Evolutionary conservation across 1,140 invertebrate genomes (phyloP).

Genomic region (Hetaerina americana): DNA sequence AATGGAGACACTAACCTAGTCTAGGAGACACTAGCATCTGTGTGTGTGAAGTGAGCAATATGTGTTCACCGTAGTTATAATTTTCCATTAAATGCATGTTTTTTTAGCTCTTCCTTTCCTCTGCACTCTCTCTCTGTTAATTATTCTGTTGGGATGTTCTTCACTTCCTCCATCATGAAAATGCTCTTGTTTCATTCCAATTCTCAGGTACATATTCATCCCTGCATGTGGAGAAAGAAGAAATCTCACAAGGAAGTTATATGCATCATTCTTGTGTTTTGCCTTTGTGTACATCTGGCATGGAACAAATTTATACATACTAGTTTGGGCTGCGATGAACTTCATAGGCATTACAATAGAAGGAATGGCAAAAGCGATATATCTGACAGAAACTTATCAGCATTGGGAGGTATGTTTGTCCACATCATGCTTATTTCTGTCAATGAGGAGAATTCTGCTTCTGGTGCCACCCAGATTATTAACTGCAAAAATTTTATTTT

Average conservation of each 20-base stretch:
- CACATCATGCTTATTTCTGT: no score
- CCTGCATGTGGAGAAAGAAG: conserved; percentile 41
- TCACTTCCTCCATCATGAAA: no score
- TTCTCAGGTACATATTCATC: conserved; percentile 71
- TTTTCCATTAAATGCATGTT: not conserved
- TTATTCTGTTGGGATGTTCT: no score
- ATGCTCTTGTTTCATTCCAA: conserved; percentile 17
- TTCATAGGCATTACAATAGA: conserved; percentile 64
- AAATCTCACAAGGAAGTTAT: conserved; percentile 41
- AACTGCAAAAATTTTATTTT: no score
- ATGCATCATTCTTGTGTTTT: conserved; percentile 68
- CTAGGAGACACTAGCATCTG: no score
- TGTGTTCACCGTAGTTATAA: no score
- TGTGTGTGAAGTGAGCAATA: no score
- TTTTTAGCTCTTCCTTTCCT: not conserved
- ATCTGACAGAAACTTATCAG: not conserved
- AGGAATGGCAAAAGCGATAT: conserved; percentile 33
- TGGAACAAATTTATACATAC: conserved; percentile 58
- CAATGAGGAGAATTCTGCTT: no score
- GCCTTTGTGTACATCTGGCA: conserved; percentile 84
- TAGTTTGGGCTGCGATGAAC: conserved; percentile 75
- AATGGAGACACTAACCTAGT: no score
- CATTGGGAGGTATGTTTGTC: not conserved
- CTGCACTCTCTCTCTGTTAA: not conserved
- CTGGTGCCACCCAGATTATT: no score